Evolutionary conservation across 2,113 vertebrate genomes (phyloP).

Genomic region (Dicentrarchus labrax): DNA sequence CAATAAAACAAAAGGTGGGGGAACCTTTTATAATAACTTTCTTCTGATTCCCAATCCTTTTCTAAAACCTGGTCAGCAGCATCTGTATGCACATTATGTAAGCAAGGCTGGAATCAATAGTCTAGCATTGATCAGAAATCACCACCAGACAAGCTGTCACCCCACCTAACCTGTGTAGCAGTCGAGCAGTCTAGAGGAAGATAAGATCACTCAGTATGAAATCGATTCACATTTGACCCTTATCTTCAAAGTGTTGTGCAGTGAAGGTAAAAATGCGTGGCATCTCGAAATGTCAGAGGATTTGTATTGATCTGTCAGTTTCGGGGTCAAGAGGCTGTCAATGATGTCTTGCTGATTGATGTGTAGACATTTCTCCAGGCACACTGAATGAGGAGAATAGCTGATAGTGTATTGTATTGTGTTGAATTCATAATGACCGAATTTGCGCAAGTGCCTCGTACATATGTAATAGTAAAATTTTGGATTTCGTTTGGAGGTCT

Average conservation of each 20-base stretch:
- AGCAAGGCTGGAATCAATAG: conserved; percentile 11
- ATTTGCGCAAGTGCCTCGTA: neutral
- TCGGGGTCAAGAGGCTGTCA: conserved; percentile 19
- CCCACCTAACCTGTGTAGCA: neutral
- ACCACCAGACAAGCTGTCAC: conserved; percentile 25
- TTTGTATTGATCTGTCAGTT: conserved; percentile 24
- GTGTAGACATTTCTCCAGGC: neutral
- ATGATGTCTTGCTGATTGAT: conserved; percentile 6
- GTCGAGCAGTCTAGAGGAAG: conserved; percentile 19
- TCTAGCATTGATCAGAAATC: conserved; percentile 31
- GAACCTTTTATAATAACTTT: neutral
- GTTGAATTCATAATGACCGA: neutral
- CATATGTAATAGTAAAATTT: neutral
- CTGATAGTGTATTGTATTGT: neutral
- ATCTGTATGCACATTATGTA: neutral
- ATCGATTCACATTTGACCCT: conserved; percentile 44
- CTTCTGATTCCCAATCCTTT: neutral
- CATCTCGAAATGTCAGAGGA: neutral
- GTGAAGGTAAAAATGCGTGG: neutral
- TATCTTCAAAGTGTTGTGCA: neutral
- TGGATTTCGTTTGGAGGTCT: neutral
- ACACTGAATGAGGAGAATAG: neutral
- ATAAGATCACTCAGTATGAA: conserved; percentile 18
- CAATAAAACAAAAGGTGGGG: neutral
- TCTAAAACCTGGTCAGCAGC: neutral